These are phyloP conservation scores for Saimiri boliviensis DNA, from an alignment of 2,113 vertebrate species.

Conservation along the genomic window DNA sequence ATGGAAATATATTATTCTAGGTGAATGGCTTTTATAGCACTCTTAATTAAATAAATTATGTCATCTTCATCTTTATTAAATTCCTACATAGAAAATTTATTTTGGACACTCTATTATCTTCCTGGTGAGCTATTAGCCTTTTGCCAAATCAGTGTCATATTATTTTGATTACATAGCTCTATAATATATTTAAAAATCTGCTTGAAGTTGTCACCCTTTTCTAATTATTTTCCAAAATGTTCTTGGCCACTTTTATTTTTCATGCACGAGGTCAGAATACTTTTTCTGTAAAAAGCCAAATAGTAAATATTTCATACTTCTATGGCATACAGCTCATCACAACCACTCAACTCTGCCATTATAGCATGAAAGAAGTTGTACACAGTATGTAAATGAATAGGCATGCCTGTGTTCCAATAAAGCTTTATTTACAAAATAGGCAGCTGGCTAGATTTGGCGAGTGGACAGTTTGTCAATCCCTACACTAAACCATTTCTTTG, in stretches of 20 bases:
- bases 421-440: neutral
- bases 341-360: neutral
- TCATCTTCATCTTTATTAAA: neutral
- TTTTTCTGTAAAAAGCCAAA: neutral
- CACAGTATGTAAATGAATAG: neutral
- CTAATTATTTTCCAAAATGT: neutral
- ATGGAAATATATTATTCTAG: slow-evolving; percentile 13
- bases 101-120: neutral
- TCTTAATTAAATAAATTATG: neutral
- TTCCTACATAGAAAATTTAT: neutral
- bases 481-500: neutral
- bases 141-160: neutral
- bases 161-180: neutral
- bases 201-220: neutral
- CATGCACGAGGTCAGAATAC: neutral
- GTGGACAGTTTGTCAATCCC: neutral
- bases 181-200: slow-evolving; percentile 8
- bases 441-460: neutral
- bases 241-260: neutral
- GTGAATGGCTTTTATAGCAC: neutral
- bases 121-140: neutral
- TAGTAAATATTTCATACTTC: neutral
- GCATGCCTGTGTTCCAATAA: neutral
- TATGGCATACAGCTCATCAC: neutral
- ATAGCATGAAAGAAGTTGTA: neutral